phyloP scores from a whole-genome alignment of 2,888 invertebrate genomes.

The Pristionchus arcanus region DNA sequence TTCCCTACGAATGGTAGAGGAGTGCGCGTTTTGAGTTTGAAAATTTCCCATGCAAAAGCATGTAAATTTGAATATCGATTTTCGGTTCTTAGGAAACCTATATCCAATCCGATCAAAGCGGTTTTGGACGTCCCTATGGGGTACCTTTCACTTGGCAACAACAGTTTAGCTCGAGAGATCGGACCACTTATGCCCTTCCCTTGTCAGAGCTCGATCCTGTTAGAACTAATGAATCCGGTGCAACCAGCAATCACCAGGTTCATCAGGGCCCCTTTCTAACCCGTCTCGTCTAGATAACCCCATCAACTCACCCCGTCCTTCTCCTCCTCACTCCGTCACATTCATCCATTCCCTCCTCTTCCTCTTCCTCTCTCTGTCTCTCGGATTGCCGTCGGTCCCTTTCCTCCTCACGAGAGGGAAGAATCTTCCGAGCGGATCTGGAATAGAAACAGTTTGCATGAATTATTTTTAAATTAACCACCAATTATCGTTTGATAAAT shows the following conservation, averaged over 20 bases:
- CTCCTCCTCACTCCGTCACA: slow-evolving; percentile 38
- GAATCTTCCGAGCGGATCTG: slow-evolving; percentile 61
- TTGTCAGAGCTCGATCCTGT: background rate
- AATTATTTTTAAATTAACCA: background rate
- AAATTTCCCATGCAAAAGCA: too few species aligned
- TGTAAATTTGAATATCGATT: too few species aligned
- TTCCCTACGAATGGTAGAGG: too few species aligned
- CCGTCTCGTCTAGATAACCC: background rate
- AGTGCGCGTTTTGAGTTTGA: too few species aligned
- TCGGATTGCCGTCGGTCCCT: slow-evolving; percentile 58
- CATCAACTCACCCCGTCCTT: slow-evolving; percentile 21
- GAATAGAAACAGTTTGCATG: background rate
- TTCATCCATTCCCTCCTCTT: background rate
- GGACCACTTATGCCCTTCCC: too few species aligned
- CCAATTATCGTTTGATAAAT: too few species aligned
- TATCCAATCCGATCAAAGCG: too few species aligned
- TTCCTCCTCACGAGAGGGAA: slow-evolving; percentile 56
- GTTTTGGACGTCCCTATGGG: too few species aligned
- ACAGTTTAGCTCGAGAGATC: too few species aligned
- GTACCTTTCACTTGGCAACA: too few species aligned
- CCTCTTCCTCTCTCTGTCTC: slow-evolving; percentile 57
- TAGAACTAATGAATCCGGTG: too few species aligned
- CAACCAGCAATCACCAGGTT: background rate
- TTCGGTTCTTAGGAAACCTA: too few species aligned
- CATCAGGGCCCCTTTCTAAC: background rate